phyloP scores from a whole-genome alignment of 2,113 vertebrate species.

The Hemicordylus capensis region DNA sequence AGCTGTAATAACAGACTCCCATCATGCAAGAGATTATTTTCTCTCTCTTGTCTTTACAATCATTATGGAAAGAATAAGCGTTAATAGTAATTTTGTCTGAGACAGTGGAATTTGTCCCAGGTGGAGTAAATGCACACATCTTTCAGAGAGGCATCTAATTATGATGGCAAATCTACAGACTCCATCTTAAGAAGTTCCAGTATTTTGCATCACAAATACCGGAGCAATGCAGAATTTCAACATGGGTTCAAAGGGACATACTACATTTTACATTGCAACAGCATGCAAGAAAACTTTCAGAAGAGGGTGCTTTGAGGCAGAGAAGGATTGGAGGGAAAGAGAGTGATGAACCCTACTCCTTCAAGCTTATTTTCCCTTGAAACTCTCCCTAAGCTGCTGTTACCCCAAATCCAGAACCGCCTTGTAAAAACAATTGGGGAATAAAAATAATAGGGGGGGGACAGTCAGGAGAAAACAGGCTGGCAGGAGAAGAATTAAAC shows the following conservation, averaged over 20 bases:
- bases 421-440: not conserved
- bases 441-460: not conserved
- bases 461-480: not conserved
- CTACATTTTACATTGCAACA: not conserved
- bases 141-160: not conserved
- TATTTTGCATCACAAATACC: not conserved
- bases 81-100: not conserved
- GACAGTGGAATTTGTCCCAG: not conserved
- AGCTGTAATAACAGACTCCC: not conserved
- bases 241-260: not conserved
- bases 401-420: not conserved
- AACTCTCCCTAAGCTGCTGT: not conserved
- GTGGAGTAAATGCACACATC: not conserved
- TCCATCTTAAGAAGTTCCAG: not conserved
- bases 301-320: not conserved
- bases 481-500: not conserved
- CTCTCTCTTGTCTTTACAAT: not conserved
- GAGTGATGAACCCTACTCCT: not conserved
- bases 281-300: not conserved
- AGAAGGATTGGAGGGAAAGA: not conserved
- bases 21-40: not conserved
- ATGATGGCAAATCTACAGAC: not conserved
- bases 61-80: not conserved
- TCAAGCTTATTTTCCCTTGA: not conserved
- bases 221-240: not conserved